These are phyloP conservation scores for Agapornis canus DNA, from an alignment of 2,797 vertebrate genomes.

Conservation along the genomic window DNA sequence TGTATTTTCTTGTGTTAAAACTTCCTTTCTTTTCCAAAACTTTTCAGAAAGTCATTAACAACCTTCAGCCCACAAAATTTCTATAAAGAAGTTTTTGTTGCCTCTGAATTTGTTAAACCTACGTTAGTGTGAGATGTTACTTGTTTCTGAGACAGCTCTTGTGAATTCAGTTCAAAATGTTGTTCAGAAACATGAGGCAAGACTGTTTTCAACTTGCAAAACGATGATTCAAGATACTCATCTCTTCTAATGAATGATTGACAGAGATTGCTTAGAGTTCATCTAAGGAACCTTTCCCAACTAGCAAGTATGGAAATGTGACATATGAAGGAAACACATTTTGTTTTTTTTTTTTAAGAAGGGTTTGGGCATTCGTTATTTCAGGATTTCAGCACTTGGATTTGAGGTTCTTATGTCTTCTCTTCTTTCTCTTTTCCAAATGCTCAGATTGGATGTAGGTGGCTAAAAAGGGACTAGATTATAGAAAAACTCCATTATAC, in stretches of 20 bases:
- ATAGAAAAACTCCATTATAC: background rate
- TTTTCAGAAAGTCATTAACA: background rate
- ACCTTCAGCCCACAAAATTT: conserved; percentile 16
- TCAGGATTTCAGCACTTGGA: background rate
- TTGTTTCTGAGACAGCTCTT: conserved; percentile 37
- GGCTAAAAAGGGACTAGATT: background rate
- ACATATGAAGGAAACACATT: conserved; percentile 16
- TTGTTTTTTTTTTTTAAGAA: background rate
- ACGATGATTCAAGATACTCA: background rate
- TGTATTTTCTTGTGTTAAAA: conserved; percentile 18
- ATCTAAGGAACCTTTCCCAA: conserved; percentile 19
- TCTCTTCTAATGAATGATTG: conserved; percentile 4
- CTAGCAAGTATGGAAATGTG: conserved; percentile 42
- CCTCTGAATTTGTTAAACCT: conserved; percentile 38
- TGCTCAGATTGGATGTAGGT: background rate
- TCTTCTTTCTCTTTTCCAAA: background rate
- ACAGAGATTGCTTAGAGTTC: conserved; percentile 5
- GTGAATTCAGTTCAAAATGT: conserved; percentile 31
- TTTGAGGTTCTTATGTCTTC: background rate
- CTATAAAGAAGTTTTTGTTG: conserved; percentile 32
- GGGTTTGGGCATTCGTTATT: background rate
- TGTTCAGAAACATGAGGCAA: background rate
- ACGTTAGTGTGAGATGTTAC: conserved; percentile 5
- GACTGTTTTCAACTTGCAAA: conserved; percentile 8
- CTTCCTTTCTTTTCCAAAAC: background rate